Evolutionary conservation across 2,888 invertebrate species (phyloP), one percentile per base, ranked within the genome.

Genomic region (Aspidiotus rigidus): DNA sequence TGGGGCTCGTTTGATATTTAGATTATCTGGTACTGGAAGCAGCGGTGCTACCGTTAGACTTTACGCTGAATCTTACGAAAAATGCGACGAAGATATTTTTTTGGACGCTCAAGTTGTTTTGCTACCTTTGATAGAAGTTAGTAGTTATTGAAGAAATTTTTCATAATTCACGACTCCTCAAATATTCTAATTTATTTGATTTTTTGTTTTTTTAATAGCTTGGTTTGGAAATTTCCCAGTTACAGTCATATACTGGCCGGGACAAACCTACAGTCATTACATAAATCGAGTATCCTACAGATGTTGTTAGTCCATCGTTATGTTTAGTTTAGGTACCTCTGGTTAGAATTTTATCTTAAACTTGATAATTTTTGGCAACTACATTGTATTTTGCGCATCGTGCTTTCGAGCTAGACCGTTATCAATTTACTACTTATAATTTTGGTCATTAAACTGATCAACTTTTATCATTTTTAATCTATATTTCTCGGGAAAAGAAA

Each of bases 11-110:
- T 84, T 99, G 73, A 89, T 99, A 71, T 86, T 90, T 80, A 86
- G 99, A 57, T 83, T 99, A 71, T 97, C 97, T 76, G 99, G 99
- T 17, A 99, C 99, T 0, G 99, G 99, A 72, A 97, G 97, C 77
- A 90, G 91, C 54, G 99, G 99, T 0, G 98, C 99, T 39, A 99
- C 99, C 2, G 90, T 99, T 75, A 85, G 99, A 61, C 78, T 99
- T 66, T 99, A 99, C 79, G 87, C 96, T 72, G 99, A 97, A 78
- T 92, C 93, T 73, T 96, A 93, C 79, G 93, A 95, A 75, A 83
- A 84, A 39, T 86, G 86, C 72, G 71, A 75, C 13, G 72, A 74
- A 13, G 84, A 87, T 75, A 84, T 86, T 11, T 75, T 82, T 10
- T 83, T 84, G 0, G 84, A 85, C 74, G 86, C 88, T 0, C 85